A percentile compares a stretch with the other conserved stretches of the same genome.
These are phyloP conservation scores for Knipowitschia caucasica DNA, from an alignment of 2,797 vertebrate species.

Conservation along the genomic window DNA sequence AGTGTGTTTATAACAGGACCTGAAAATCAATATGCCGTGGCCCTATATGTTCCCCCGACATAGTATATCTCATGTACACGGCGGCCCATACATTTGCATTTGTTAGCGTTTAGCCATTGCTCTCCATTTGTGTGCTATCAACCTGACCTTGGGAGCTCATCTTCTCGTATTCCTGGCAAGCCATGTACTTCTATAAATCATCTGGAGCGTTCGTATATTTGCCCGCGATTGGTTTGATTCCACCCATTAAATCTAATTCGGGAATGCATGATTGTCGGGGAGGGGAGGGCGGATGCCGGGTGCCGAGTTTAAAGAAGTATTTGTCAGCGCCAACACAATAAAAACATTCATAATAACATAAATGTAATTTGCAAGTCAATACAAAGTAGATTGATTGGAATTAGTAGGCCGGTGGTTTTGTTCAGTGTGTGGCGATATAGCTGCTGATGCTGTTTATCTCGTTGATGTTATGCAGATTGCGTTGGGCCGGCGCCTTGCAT, in stretches of 20 bases:
- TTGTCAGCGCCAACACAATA: constrained; percentile 15
- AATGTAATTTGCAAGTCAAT: constrained; percentile 24
- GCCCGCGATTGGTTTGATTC: constrained; percentile 51
- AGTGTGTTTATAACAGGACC: constrained; percentile 29
- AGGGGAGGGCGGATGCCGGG: no score
- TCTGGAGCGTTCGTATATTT: constrained; percentile 24
- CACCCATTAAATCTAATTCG: constrained; percentile 43
- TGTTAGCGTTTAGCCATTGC: constrained; percentile 1
- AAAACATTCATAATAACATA: constrained; percentile 23
- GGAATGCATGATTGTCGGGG: constrained; percentile 8
- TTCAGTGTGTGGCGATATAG: background rate
- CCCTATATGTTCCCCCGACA: constrained; percentile 8
- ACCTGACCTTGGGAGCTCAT: constrained; percentile 48
- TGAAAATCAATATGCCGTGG: constrained; percentile 37
- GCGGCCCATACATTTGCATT: constrained; percentile 15
- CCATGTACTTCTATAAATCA: constrained; percentile 29
- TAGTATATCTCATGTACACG: constrained; percentile 11
- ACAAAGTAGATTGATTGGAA: constrained; percentile 25
- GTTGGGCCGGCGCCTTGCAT: constrained; percentile 5
- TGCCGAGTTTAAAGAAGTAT: constrained; percentile 17
- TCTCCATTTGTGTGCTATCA: constrained; percentile 11
- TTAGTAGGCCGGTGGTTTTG: background rate
- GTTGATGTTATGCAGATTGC: constrained; percentile 4
- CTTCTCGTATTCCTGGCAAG: constrained; percentile 40
- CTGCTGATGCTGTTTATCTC: background rate